Evolutionary conservation across 2,113 vertebrate genomes (phyloP).

Genomic region (Lathamus discolor): DNA sequence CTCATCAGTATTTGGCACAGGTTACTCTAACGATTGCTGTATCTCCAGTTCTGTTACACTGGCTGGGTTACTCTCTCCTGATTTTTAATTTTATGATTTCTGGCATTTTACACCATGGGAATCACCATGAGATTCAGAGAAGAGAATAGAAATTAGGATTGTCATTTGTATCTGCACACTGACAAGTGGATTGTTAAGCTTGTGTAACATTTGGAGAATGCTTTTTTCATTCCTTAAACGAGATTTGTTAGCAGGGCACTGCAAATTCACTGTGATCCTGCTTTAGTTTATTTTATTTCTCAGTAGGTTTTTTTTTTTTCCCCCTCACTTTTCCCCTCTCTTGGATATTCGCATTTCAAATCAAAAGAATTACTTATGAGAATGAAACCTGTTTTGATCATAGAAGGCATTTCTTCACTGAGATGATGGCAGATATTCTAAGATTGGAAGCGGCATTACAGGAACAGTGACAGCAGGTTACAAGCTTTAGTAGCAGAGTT

Average conservation of each 20-base stretch:
- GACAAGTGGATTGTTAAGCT: neutral
- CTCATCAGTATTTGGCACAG: neutral
- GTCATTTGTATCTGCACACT: neutral
- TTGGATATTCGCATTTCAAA: neutral
- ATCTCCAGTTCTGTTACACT: neutral
- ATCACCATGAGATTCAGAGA: neutral
- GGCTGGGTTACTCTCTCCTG: neutral
- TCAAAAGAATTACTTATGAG: constrained; percentile 5
- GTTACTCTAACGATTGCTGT: neutral
- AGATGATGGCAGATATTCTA: neutral
- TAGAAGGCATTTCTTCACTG: neutral
- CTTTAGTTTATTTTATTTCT: neutral
- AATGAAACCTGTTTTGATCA: neutral
- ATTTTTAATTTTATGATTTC: neutral
- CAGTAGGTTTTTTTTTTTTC: neutral
- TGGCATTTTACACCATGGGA: neutral
- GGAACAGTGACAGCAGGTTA: neutral
- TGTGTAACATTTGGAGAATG: neutral
- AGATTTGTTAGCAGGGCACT: constrained; percentile 1
- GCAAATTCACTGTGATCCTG: neutral
- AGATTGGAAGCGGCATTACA: neutral
- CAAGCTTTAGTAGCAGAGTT: neutral
- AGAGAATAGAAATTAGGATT: neutral
- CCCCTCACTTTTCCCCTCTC: neutral
- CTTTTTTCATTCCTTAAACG: neutral